These are phyloP conservation scores for Macrobrachium nipponense DNA, from an alignment of 1,140 invertebrate genomes.

Conservation along the genomic window DNA sequence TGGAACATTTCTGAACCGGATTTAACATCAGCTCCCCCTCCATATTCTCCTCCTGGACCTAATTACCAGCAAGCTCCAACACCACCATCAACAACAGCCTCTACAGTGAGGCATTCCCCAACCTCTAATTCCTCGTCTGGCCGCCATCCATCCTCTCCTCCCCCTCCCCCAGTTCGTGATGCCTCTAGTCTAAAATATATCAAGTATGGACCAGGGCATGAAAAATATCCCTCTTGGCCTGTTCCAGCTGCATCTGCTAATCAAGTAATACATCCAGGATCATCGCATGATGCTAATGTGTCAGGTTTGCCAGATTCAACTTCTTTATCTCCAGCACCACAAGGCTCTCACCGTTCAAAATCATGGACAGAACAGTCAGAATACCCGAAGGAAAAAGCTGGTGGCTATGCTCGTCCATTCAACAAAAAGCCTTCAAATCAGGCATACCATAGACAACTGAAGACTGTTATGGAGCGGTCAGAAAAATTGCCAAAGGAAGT, in stretches of 20 bases:
- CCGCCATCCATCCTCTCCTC: constrained; percentile 53
- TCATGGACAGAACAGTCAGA: constrained; percentile 82
- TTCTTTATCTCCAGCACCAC: constrained; percentile 52
- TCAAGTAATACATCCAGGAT: constrained; percentile 71
- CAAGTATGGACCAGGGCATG: constrained; percentile 78
- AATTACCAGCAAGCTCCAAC: constrained; percentile 55
- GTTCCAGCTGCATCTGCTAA: constrained; percentile 70
- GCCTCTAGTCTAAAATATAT: constrained; percentile 77
- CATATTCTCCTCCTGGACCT: constrained; percentile 50
- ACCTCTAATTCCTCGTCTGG: constrained; percentile 40
- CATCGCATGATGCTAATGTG: constrained; percentile 51
- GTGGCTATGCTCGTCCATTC: constrained; percentile 77
- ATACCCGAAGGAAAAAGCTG: constrained; percentile 79
- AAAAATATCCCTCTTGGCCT: constrained; percentile 86
- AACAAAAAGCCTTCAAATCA: constrained; percentile 75
- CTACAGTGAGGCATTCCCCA: constrained; percentile 38
- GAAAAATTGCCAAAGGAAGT: constrained; percentile 78
- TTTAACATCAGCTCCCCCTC: constrained; percentile 43
- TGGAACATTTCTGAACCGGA: constrained; percentile 64
- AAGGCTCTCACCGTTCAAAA: constrained; percentile 72
- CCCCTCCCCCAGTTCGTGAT: constrained; percentile 72
- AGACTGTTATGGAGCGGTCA: constrained; percentile 81
- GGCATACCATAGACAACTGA: constrained; percentile 77
- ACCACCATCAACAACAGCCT: constrained; percentile 66
- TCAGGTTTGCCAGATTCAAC: constrained; percentile 37